Base-by-base conservation (phyloP, 2,113 vertebrate species). In the Cygnus buccinator region DNA sequence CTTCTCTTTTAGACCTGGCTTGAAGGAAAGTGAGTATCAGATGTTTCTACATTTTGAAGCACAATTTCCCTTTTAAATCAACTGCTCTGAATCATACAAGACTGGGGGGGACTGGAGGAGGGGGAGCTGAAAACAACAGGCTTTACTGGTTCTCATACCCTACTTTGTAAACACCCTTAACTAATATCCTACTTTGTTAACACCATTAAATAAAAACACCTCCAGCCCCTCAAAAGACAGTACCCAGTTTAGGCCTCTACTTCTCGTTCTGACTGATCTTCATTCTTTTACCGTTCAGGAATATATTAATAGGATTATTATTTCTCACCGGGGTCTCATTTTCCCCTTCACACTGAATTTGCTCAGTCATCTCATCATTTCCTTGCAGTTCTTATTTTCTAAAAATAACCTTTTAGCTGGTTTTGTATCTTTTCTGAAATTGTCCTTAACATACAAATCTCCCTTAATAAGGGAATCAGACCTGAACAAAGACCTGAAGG, bases 11-110 rank as follows among this genome's bases (percentile, higher is more conserved):
- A 62, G 8, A 92, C 37, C 28, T 84, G 43, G 9, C 63, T 58
- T 13, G 33, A 62, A 89, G 28, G 33, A 89, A 79, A 87, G 20
- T 11, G 63, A 89, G 55, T 8, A 7, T 54, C 61, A 10, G 15
- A 28, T 1, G 5, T 55, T 94, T 72, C 63, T 37, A 39, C 22
- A 76, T 59, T 85, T 62, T 79, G 59, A 95, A 80, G 58, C 19
- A 73, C 50, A 73, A 57, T 91, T 95, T 97, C 65, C 50, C 44
- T 87, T 43, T 48, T 75, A 86, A 87, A 93, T 63, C 43, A 86
- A 94, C 83, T 20, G 41, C 43, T 67, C 21, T 72, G 61, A 93
- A 78, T 70, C 73, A 33, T 9, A n/a, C 8, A 68, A 66, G 65
- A 71, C 46, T 28, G 15, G 66, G 94, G 18, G 20, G 46, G 20